phyloP scores from a whole-genome alignment of 1,140 invertebrate genomes.

The Cardiocondyla obscurior region DNA sequence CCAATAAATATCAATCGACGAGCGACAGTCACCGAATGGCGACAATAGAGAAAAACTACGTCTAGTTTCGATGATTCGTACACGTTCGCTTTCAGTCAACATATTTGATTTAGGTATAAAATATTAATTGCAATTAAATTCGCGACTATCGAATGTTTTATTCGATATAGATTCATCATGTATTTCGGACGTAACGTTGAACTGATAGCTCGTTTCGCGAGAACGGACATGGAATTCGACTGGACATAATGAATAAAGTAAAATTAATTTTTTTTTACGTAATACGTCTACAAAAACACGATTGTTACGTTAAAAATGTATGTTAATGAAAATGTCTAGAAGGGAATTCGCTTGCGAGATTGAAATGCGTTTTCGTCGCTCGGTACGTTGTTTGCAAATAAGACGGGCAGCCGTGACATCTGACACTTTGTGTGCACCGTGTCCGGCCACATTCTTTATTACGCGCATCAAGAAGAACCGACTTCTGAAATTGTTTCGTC shows the following conservation, averaged over 20 bases:
- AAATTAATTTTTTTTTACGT: neutral
- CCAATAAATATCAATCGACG: constrained; percentile 54
- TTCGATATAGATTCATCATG: neutral
- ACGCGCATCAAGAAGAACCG: constrained; percentile 32
- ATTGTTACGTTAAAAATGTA: neutral
- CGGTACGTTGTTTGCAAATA: constrained; percentile 76
- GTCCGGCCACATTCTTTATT: constrained; percentile 55
- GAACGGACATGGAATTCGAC: neutral
- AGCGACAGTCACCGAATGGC: constrained; percentile 45
- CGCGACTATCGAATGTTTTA: neutral
- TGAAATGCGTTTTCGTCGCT: constrained; percentile 61
- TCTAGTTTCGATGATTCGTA: neutral
- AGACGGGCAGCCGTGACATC: constrained; percentile 81
- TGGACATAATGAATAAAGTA: neutral
- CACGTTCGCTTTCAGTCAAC: neutral
- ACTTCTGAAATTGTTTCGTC: constrained; percentile 36
- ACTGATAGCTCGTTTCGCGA: neutral
- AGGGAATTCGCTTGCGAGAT: constrained; percentile 7
- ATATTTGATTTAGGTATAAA: too few relatives aligned
- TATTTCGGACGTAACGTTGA: neutral
- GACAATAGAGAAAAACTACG: neutral
- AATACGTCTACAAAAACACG: neutral
- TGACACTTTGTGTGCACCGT: constrained; percentile 75
- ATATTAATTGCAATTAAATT: neutral
- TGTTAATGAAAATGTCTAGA: neutral